Conservation (phyloP, 1,140 invertebrate genomes). For the Cotesia glomerata region DNA sequence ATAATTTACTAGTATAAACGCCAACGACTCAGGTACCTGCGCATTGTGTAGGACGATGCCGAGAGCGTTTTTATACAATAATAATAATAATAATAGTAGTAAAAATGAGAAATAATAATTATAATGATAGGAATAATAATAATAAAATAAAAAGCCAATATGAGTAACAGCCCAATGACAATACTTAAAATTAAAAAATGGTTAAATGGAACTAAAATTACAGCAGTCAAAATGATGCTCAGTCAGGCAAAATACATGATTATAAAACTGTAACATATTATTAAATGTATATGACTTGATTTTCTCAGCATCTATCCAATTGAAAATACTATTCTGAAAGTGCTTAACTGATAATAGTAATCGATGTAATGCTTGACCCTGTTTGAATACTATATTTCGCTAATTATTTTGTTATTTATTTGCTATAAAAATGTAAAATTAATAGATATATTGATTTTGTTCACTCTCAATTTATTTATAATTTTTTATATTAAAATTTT, state of each 20-base stretch:
- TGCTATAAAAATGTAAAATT: no score
- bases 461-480: no score
- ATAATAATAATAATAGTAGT: background rate
- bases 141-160: background rate
- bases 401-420: background rate
- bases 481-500: no score
- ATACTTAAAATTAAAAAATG: no score
- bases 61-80: background rate
- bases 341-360: conserved; percentile 41
- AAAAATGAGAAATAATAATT: background rate
- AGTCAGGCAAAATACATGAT: conserved; percentile 17
- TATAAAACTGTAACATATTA: conserved; percentile 61
- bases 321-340: conserved; percentile 50
- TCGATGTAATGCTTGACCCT: background rate
- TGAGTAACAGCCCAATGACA: no score
- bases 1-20: conserved; percentile 14
- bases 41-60: conserved; percentile 3
- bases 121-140: background rate
- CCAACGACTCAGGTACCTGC: conserved; percentile 15
- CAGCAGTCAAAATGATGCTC: background rate
- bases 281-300: conserved; percentile 27
- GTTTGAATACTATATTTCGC: background rate
- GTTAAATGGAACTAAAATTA: background rate
- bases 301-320: conserved; percentile 46
- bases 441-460: no score